Conservation (phyloP, 2,888 invertebrate species). For the Rosalia funebris region DNA sequence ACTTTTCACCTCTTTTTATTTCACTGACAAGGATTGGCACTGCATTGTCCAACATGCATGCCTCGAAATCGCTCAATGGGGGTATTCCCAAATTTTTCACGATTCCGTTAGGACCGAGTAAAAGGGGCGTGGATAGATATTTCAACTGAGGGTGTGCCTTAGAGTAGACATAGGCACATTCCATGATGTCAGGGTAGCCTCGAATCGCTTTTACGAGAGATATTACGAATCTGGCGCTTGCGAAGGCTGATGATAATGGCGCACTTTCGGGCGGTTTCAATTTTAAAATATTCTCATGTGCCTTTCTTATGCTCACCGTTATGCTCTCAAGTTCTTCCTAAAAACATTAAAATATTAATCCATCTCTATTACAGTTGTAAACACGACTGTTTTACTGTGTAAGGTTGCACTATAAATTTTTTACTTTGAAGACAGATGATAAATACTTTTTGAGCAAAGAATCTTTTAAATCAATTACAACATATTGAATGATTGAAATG, state of each 20-base stretch:
- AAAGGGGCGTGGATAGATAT: conserved; percentile 58
- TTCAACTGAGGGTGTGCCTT: conserved; percentile 54
- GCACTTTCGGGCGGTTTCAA: conserved; percentile 70
- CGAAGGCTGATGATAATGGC: conserved; percentile 73
- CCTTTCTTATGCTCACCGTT: conserved; percentile 66
- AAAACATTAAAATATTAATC: conserved; percentile 33
- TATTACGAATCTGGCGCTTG: conserved; percentile 70
- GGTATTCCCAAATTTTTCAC: conserved; percentile 59
- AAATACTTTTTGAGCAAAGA: too few relatives aligned
- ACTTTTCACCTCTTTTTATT: conserved; percentile 56
- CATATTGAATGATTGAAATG: too few relatives aligned
- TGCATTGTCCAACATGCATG: conserved; percentile 57
- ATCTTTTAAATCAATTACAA: too few relatives aligned
- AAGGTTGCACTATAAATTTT: too few relatives aligned
- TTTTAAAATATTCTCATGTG: conserved; percentile 72
- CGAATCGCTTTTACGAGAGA: conserved; percentile 67
- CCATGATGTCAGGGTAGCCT: conserved; percentile 57
- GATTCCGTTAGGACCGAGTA: conserved; percentile 59
- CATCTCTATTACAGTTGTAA: too few relatives aligned
- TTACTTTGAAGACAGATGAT: too few relatives aligned
- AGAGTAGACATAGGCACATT: conserved; percentile 59
- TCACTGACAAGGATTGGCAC: conserved; percentile 53
- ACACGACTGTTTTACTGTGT: too few relatives aligned
- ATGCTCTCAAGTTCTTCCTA: conserved; percentile 59
- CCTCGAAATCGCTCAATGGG: conserved; percentile 57